Conservation (phyloP, 92 coral and sea anemone genomes). For the Plumapathes pennacea region DNA sequence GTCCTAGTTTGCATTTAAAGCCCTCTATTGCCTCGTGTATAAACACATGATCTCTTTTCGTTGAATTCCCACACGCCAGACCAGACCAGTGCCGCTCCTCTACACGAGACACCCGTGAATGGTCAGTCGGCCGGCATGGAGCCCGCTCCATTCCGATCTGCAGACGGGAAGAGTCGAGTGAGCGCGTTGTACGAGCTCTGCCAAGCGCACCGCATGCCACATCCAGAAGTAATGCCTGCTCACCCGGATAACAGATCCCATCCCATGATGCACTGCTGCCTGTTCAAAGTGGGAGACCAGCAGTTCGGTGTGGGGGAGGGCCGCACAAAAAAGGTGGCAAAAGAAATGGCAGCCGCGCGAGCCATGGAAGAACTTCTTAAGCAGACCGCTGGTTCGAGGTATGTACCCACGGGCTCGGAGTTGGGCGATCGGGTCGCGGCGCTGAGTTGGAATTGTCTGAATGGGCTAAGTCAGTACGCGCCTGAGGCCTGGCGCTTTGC, state of each 20-base stretch:
- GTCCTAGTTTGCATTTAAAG: too few relatives aligned
- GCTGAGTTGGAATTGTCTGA: conserved; percentile 71
- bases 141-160: too few relatives aligned
- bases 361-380: conserved; percentile 64
- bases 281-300: conserved; percentile 59
- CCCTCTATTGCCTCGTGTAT: neutral
- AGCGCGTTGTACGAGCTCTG: conserved; percentile 79
- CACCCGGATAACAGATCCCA: conserved; percentile 42
- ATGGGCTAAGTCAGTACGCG: conserved; percentile 52
- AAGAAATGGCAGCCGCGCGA: conserved; percentile 55
- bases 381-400: conserved; percentile 36
- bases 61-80: too few relatives aligned
- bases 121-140: too few relatives aligned
- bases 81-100: too few relatives aligned
- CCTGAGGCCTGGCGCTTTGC: conserved; percentile 83
- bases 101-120: too few relatives aligned
- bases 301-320: conserved; percentile 62
- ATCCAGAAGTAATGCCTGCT: conserved; percentile 53
- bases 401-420: conserved; percentile 54
- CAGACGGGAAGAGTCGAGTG: conserved; percentile 56
- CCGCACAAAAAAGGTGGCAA: conserved; percentile 69
- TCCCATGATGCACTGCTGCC: conserved; percentile 44
- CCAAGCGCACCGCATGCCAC: conserved; percentile 64
- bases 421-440: conserved; percentile 81
- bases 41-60: neutral